Percentiles rank a stretch among this genome's conserved stretches.
Evolutionary conservation across 2,797 vertebrate species (phyloP).

Genomic region (Apogon hyalosoma): DNA sequence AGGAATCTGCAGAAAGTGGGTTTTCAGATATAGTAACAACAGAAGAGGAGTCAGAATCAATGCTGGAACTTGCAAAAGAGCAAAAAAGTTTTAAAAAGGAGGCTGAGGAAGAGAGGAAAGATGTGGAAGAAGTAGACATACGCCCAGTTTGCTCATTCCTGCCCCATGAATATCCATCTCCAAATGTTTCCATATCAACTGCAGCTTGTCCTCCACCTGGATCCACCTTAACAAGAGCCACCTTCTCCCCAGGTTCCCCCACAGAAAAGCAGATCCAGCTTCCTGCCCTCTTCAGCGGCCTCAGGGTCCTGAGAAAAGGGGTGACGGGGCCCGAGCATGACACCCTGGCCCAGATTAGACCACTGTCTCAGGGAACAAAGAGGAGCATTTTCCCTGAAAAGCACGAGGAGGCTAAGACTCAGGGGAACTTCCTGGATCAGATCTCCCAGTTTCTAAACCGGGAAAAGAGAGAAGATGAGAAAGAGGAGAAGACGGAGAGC

Average conservation of each 20-base stretch:
- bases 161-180: background rate
- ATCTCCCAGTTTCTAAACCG: conserved; percentile 89
- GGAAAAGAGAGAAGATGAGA: conserved; percentile 83
- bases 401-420: conserved; percentile 62
- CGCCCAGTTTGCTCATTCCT: background rate
- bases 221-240: conserved; percentile 58
- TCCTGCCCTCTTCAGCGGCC: conserved; percentile 89
- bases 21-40: conserved; percentile 26
- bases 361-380: conserved; percentile 16
- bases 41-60: conserved; percentile 24
- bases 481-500: conserved; percentile 48
- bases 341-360: conserved; percentile 84
- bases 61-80: background rate
- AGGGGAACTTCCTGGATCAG: conserved; percentile 88
- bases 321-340: conserved; percentile 75
- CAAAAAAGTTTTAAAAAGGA: background rate
- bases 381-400: conserved; percentile 30
- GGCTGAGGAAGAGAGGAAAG: background rate
- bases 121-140: conserved; percentile 10
- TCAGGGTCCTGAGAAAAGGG: conserved; percentile 89
- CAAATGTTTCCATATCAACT: conserved; percentile 7
- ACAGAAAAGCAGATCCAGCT: conserved; percentile 87
- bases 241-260: conserved; percentile 69
- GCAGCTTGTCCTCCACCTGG: conserved; percentile 28
- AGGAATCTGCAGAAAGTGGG: conserved; percentile 3